Evolutionary conservation across 2,113 vertebrate species (phyloP), one percentile per base, ranked within the genome.

Genomic region (Nestor notabilis): DNA sequence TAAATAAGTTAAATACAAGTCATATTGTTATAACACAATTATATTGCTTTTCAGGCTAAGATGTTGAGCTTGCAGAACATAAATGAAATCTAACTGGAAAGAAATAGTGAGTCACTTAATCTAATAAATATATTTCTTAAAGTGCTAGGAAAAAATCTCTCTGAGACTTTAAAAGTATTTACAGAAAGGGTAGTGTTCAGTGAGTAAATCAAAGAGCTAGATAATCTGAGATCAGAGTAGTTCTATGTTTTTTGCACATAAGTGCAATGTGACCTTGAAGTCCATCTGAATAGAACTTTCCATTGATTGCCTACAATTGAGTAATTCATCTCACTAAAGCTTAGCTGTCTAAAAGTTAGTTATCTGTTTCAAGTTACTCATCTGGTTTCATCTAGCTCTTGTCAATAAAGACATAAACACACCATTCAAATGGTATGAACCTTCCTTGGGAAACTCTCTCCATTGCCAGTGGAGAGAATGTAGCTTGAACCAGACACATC

Each of bases 401-500:
- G 11, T 52, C 52, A 70, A 49, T 53, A 47, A 9, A 78, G 50
- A 23, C 19, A 28, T 25, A 66, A 74, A 89, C 18, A 31, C 11
- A 41, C 17, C 5, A n/a, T 71, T 81, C 15, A 66, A 58, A 43
- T 60, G 3, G 19, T 17, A 77, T 21, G 17, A 72, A 19, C 11
- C 21, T 83, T 81, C 43, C 27, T 41, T n/a, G 46, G n/a, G 21
- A 78, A 78, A 5, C 21, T 53, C 47, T 68, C 20, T 56, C 14
- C 19, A 4, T 2, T 47, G 11, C 24, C 60, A 13, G 41, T 21
- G 50, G 16, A 39, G 44, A 91, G 80, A 91, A 50, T 8, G 9
- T 33, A 55, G 7, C 17, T 82, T 71, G 47, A 50, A 64, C 3
- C 0, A 0, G 41, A 61, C 2, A 1, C 5, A 35, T 27, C 27